These are phyloP conservation scores for Caenorhabditis sp. DNA, from an alignment of 2,888 invertebrate genomes.

Conservation along the genomic window DNA sequence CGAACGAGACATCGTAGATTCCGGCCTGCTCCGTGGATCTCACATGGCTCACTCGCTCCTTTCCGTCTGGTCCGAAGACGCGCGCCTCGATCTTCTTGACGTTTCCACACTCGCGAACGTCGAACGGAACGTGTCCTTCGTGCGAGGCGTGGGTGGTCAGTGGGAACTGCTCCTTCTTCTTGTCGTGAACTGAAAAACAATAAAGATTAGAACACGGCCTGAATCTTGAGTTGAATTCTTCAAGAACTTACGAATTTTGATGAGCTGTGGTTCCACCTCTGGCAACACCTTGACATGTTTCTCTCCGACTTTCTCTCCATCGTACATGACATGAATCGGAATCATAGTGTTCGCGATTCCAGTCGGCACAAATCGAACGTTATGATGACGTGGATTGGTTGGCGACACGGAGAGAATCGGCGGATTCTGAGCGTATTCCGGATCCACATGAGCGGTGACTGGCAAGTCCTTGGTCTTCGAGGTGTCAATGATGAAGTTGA, in stretches of 20 bases:
- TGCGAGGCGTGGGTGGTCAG: constrained; percentile 59
- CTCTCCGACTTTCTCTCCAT: constrained; percentile 66
- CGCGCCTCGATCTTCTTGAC: constrained; percentile 64
- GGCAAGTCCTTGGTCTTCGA: constrained; percentile 65
- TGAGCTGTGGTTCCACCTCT: constrained; percentile 60
- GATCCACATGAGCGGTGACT: constrained; percentile 59
- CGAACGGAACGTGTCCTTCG: constrained; percentile 68
- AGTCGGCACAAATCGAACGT: constrained; percentile 59
- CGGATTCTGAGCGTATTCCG: constrained; percentile 44
- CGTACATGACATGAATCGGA: constrained; percentile 68
- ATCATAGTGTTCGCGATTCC: constrained; percentile 63
- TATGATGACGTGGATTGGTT: constrained; percentile 53
- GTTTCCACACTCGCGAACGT: constrained; percentile 70
- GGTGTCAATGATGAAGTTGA: constrained; percentile 69
- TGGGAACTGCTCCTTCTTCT: constrained; percentile 38
- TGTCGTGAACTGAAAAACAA: constrained; percentile 49
- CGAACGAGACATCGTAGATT: constrained; percentile 59
- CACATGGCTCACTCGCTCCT: constrained; percentile 59
- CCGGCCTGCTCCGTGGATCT: constrained; percentile 43
- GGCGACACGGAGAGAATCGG: background rate
- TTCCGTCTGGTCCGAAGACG: constrained; percentile 73
- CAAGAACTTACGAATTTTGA: constrained; percentile 51
- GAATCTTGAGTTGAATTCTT: no score
- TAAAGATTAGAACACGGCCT: no score
- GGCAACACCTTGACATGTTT: constrained; percentile 57